Evolutionary conservation across 2,888 invertebrate genomes (phyloP), one percentile per base, ranked within the genome.

Genomic region (Ariolimax columbianus): DNA sequence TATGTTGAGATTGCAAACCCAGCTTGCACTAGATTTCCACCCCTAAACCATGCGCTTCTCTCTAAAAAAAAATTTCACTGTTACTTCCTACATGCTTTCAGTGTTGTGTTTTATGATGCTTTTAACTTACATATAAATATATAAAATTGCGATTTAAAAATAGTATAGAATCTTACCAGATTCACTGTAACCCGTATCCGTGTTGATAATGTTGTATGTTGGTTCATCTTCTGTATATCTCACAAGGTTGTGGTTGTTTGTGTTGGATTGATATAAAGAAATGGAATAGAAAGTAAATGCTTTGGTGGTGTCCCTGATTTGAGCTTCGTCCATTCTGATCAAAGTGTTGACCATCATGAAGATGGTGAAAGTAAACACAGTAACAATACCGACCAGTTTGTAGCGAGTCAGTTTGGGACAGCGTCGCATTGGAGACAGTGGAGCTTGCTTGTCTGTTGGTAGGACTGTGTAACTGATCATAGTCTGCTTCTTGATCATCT

Each of bases 351-450:
- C 19, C 66, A 78, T 33, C 1, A 40, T 38, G 7, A 59, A n/a
- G 30, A 40, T 26, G 26, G 72, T 33, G 17, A 79, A 51, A 43
- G 33, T 36, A 17, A 40, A n/a, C 9, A 78, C 59, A 11, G 43
- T 14, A 26, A 70, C 19, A 38, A 59, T 30, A 7, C 26, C 47
- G 6, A 72, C 7, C 51, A 84, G 19, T 36, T 82, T 82, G 43
- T 82, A 82, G 17, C 73, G 72, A n/a, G 66, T 66, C 33, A 83
- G 77, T 43, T 82, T 86, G 2, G 85, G 82, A 59, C 85, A 86
- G n/a, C 82, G 78, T 17, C 63, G 36, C 77, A 63, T 40, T 36
- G 72, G n/a, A 4, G 77, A 70, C 33, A 73, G 38, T 23, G 72
- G 82, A 14, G 36, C 40, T n/a, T 38, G 36, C 17, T 63, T 38